phyloP scores from a whole-genome alignment of 2,797 vertebrate species.

The Coracias cyanogaster region DNA sequence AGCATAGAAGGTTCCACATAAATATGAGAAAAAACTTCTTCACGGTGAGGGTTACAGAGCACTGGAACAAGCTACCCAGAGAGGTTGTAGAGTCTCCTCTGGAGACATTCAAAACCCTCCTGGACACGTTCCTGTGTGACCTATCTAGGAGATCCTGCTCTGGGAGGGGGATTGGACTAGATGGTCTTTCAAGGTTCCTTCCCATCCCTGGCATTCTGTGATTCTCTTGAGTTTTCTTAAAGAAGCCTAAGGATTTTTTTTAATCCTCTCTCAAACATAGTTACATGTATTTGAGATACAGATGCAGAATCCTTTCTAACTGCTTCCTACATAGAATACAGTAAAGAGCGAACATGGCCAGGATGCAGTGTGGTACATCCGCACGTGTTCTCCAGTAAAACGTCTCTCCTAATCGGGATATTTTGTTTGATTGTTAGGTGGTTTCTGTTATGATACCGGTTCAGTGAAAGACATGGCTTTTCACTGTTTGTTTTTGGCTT shows the following conservation, averaged over 20 bases:
- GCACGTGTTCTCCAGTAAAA: not conserved
- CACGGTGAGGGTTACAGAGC: no score
- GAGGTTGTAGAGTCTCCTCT: no score
- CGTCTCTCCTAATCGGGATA: not conserved
- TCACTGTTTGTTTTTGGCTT: not conserved
- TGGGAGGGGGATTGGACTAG: no score
- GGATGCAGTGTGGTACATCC: not conserved
- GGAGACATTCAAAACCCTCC: no score
- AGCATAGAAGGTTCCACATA: no score
- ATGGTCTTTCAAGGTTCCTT: no score
- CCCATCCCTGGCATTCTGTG: no score
- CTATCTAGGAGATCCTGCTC: no score
- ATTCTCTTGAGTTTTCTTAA: not conserved
- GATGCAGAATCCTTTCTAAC: not conserved
- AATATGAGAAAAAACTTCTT: no score
- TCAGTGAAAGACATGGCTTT: not conserved
- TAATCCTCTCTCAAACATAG: not conserved
- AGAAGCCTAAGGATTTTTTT: not conserved
- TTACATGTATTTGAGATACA: not conserved
- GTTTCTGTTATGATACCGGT: not conserved
- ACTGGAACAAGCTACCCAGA: no score
- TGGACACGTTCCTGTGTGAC: no score
- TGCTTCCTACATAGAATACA: not conserved
- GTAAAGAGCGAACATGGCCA: not conserved
- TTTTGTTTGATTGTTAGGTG: not conserved